Conservation (phyloP, 1,140 invertebrate species). For the Macrobrachium nipponense region DNA sequence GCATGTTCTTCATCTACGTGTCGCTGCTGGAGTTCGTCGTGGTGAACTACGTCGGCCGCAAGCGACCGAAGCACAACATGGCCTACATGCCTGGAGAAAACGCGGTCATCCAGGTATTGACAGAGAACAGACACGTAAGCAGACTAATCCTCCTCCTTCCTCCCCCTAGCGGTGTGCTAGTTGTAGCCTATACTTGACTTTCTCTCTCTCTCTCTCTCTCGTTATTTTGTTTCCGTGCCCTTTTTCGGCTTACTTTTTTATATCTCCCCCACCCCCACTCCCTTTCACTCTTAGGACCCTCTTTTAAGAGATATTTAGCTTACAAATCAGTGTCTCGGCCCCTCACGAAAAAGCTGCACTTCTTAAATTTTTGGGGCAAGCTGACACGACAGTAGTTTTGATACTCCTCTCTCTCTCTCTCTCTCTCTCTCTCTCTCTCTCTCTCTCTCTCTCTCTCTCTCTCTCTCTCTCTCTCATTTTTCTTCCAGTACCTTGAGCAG, state of each 20-base stretch:
- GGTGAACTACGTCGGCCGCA: slow-evolving; percentile 91
- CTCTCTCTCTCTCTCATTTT: no score
- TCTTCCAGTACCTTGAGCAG: no score
- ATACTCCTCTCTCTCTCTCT: not conserved
- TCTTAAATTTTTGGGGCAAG: not conserved
- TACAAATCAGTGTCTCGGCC: not conserved
- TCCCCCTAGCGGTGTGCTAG: not conserved
- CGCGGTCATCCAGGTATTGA: slow-evolving; percentile 86
- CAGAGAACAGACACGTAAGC: slow-evolving; percentile 57
- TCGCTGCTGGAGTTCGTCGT: slow-evolving; percentile 93
- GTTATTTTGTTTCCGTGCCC: no score
- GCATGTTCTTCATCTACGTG: slow-evolving; percentile 96
- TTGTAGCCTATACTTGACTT: no score
- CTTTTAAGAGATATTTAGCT: not conserved
- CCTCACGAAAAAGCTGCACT: not conserved
- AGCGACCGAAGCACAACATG: slow-evolving; percentile 79
- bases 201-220: no score
- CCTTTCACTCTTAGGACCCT: slow-evolving; percentile 4
- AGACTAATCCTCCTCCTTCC: not conserved
- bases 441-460: not conserved
- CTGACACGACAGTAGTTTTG: slow-evolving; percentile 6
- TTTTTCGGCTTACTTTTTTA: not conserved
- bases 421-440: not conserved
- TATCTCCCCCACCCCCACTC: not conserved
- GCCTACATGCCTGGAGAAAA: slow-evolving; percentile 90